Percentiles rank a stretch among this genome's conserved stretches.
phyloP scores from a whole-genome alignment of 23 tunicate species.

The Ascidia mentula region DNA sequence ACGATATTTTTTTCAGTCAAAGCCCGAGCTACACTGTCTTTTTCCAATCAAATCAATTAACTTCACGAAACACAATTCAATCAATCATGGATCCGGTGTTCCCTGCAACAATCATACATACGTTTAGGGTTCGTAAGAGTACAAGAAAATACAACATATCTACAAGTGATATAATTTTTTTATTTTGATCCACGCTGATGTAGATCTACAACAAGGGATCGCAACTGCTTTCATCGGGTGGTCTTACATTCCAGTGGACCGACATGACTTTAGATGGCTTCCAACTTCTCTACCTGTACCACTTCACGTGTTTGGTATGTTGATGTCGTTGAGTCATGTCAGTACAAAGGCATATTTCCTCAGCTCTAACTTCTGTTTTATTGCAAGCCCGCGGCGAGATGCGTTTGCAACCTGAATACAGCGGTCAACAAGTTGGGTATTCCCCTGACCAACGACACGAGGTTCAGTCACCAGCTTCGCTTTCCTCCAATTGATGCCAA shows the following conservation, averaged over 20 bases:
- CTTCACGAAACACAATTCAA: neutral
- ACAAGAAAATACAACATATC: too few species aligned
- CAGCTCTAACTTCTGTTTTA: too few species aligned
- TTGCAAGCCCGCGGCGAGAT: neutral
- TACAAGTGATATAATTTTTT: too few species aligned
- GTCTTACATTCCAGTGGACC: neutral
- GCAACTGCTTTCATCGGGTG: neutral
- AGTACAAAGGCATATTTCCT: too few species aligned
- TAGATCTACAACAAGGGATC: neutral
- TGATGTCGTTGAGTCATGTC: too few species aligned
- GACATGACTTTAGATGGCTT: neutral
- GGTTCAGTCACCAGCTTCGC: neutral
- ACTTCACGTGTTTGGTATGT: neutral
- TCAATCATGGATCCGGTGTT: neutral
- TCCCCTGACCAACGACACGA: neutral
- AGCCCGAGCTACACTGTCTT: too few species aligned
- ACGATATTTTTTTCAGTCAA: too few species aligned
- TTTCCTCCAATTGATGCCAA: neutral
- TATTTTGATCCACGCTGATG: neutral
- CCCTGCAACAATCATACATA: neutral
- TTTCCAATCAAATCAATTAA: neutral
- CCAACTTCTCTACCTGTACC: neutral
- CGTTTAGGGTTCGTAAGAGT: neutral
- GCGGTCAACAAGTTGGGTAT: neutral
- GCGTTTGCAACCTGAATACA: neutral